Evolutionary conservation across 2,888 invertebrate genomes (phyloP).

Genomic region (Macroteleia sp.): DNA sequence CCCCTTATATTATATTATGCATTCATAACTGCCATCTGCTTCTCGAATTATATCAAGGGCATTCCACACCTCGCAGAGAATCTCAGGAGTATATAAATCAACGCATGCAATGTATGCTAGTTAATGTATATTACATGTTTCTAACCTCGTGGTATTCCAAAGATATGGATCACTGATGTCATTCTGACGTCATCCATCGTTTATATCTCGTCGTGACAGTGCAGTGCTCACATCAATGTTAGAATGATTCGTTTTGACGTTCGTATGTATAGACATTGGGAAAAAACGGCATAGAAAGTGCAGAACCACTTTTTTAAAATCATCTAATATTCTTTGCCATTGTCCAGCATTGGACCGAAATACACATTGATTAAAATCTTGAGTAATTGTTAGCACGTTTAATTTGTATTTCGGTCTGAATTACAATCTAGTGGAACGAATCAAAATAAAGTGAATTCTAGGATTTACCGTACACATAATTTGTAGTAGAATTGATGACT

Average conservation of each 20-base stretch:
- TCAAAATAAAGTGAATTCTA: too few species aligned
- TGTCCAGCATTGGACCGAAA: too few species aligned
- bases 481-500: too few species aligned
- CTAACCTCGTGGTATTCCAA: constrained; percentile 69
- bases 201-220: constrained; percentile 82
- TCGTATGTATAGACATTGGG: too few species aligned
- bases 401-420: too few species aligned
- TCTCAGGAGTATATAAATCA: constrained; percentile 60
- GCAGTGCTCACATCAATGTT: constrained; percentile 74
- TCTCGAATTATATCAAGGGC: constrained; percentile 70
- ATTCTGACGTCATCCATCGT: constrained; percentile 81
- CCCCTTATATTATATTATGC: constrained; percentile 68
- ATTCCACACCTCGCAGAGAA: constrained; percentile 64
- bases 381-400: too few species aligned
- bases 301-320: too few species aligned
- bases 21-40: constrained; percentile 67
- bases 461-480: too few species aligned
- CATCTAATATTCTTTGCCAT: too few species aligned
- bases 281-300: too few species aligned
- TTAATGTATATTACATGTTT: constrained; percentile 65
- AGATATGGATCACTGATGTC: constrained; percentile 83
- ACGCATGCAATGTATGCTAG: constrained; percentile 53
- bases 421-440: too few species aligned
- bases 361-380: too few species aligned
- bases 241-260: constrained; percentile 75